Evolutionary conservation across 2,113 vertebrate genomes (phyloP).

Genomic region (Hypanus sabinus): DNA sequence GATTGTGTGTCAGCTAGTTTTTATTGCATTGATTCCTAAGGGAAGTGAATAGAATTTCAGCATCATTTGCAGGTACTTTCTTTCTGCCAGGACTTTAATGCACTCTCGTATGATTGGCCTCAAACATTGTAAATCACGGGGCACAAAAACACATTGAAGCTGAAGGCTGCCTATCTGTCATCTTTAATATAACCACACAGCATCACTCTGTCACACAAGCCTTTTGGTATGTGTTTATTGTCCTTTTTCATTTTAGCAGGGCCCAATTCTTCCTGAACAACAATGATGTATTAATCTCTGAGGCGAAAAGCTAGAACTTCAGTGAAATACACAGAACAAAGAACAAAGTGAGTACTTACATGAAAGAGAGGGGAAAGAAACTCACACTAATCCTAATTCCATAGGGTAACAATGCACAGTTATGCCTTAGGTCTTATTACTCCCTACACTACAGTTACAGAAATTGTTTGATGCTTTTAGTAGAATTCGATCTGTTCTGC

Average conservation of each 20-base stretch:
- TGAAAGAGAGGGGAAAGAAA: constrained; percentile 22
- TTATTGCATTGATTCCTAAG: constrained; percentile 38
- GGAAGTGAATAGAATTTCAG: constrained; percentile 33
- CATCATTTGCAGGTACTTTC: constrained; percentile 35
- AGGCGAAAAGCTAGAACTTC: not conserved
- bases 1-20: constrained; percentile 37
- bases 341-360: constrained; percentile 19
- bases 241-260: constrained; percentile 35
- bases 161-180: constrained; percentile 40
- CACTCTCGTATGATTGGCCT: not conserved
- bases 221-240: constrained; percentile 39
- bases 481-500: not conserved
- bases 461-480: constrained; percentile 29
- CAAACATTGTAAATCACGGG: constrained; percentile 33
- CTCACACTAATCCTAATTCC: constrained; percentile 26
- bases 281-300: constrained; percentile 19
- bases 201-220: constrained; percentile 38
- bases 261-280: not conserved
- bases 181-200: constrained; percentile 40
- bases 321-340: not conserved
- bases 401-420: constrained; percentile 20
- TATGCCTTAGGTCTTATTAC: not conserved
- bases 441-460: constrained; percentile 4
- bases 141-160: constrained; percentile 38
- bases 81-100: not conserved